A percentile compares a stretch with the other conserved stretches of the same genome.
Evolutionary conservation across 2,113 vertebrate species (phyloP).

Genomic region (Centropus bengalensis): DNA sequence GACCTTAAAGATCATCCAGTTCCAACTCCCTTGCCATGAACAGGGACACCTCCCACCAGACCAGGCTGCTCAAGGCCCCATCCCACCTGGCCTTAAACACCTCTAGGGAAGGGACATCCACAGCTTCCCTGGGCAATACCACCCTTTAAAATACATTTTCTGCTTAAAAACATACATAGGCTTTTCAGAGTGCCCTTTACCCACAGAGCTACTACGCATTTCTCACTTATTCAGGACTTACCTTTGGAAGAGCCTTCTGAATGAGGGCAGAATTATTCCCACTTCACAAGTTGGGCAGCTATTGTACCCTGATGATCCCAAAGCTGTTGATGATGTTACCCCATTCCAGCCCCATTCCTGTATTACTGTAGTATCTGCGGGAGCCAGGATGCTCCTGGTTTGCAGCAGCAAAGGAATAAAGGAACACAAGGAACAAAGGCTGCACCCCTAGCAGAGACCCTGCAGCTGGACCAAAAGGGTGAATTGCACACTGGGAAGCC

Average conservation of each 20-base stretch:
- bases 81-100: too few relatives aligned
- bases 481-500: neutral
- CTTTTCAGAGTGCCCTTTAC: neutral
- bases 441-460: neutral
- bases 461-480: neutral
- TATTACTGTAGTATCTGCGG: neutral
- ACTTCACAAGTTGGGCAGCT: neutral
- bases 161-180: neutral
- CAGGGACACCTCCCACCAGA: too few relatives aligned
- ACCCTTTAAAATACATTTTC: neutral
- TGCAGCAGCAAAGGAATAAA: neutral
- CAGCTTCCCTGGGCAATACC: too few relatives aligned
- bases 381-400: neutral
- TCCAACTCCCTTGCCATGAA: too few relatives aligned
- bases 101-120: too few relatives aligned
- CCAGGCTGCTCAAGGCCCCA: too few relatives aligned
- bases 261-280: neutral
- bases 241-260: neutral
- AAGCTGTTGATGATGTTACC: rapidly evolving
- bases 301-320: neutral
- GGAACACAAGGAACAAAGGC: neutral
- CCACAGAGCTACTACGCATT: neutral
- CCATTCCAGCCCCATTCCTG: neutral
- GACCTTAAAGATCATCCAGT: too few relatives aligned
- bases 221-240: neutral